Percentiles rank a stretch among this genome's conserved stretches.
Evolutionary conservation across 2,888 invertebrate species (phyloP).

Genomic region (Anorthoa munda): DNA sequence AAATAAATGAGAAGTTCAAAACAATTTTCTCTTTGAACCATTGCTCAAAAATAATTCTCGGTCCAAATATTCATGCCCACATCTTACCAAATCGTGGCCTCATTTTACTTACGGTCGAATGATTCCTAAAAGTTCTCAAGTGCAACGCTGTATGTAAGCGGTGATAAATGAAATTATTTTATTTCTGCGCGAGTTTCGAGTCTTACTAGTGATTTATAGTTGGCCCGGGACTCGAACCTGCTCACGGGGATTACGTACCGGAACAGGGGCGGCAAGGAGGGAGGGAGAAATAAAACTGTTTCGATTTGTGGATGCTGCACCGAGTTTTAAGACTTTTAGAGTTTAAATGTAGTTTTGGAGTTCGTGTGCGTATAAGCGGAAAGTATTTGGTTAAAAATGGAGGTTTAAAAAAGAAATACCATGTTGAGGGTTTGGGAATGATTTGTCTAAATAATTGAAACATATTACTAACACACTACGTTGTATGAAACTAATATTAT

Average conservation of each 20-base stretch:
- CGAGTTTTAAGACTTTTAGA: slow-evolving; percentile 54
- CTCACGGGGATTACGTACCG: slow-evolving; percentile 63
- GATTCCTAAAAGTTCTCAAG: slow-evolving; percentile 61
- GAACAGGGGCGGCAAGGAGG: slow-evolving; percentile 20
- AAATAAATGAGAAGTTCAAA: neutral
- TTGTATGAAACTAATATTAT: too few species aligned
- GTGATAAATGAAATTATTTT: slow-evolving; percentile 69
- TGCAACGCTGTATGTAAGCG: slow-evolving; percentile 59
- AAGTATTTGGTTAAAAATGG: slow-evolving; percentile 17
- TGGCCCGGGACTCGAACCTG: slow-evolving; percentile 64
- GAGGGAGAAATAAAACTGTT: slow-evolving; percentile 57
- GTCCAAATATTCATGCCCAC: slow-evolving; percentile 8
- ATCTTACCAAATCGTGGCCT: slow-evolving; percentile 1
- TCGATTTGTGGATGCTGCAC: slow-evolving; percentile 61
- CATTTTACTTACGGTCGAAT: slow-evolving; percentile 37
- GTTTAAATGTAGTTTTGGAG: slow-evolving; percentile 49
- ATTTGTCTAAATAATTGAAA: neutral
- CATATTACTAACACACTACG: too few species aligned
- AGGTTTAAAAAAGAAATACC: slow-evolving; percentile 17
- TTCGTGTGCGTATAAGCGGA: slow-evolving; percentile 28
- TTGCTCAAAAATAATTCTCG: slow-evolving; percentile 1
- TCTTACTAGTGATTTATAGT: slow-evolving; percentile 68
- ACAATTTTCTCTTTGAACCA: neutral
- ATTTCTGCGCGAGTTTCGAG: slow-evolving; percentile 66
- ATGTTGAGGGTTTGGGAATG: neutral